Evolutionary conservation across 2,888 invertebrate genomes (phyloP).

Genomic region (Diabrotica balteata): DNA sequence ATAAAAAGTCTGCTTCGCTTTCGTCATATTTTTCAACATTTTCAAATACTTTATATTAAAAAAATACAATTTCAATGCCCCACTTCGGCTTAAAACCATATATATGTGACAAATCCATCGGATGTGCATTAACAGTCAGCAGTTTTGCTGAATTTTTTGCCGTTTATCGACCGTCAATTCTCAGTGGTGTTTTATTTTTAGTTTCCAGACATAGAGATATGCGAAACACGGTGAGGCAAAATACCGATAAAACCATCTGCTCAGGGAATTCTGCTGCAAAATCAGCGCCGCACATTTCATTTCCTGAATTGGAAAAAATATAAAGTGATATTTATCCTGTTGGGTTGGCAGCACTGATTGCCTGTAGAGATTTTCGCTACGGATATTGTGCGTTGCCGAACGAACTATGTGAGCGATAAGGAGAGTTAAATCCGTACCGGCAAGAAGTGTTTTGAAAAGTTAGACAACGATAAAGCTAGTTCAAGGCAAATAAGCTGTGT

Average conservation of each 20-base stretch:
- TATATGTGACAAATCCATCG: background rate
- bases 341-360: constrained; percentile 11
- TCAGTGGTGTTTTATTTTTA: constrained; percentile 17
- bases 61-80: too few species aligned
- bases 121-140: constrained; percentile 1
- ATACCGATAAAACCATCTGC: constrained; percentile 20
- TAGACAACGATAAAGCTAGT: too few species aligned
- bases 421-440: constrained; percentile 3
- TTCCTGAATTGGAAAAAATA: constrained; percentile 20
- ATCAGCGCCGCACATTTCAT: constrained; percentile 23
- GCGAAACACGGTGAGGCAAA: constrained; percentile 7
- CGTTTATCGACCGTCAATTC: constrained; percentile 13
- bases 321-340: constrained; percentile 20
- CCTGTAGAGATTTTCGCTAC: constrained; percentile 15
- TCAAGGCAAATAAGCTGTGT: too few species aligned
- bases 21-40: too few species aligned
- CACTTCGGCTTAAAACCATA: background rate
- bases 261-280: constrained; percentile 16
- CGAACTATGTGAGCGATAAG: constrained; percentile 1
- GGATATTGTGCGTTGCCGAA: constrained; percentile 10
- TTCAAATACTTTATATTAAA: too few species aligned
- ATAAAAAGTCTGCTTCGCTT: too few species aligned
- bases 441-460: too few species aligned
- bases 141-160: constrained; percentile 9
- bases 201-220: constrained; percentile 15